Evolutionary conservation across 1,140 invertebrate genomes (phyloP), one percentile per base, ranked within the genome.

Genomic region (Aricia agestis): DNA sequence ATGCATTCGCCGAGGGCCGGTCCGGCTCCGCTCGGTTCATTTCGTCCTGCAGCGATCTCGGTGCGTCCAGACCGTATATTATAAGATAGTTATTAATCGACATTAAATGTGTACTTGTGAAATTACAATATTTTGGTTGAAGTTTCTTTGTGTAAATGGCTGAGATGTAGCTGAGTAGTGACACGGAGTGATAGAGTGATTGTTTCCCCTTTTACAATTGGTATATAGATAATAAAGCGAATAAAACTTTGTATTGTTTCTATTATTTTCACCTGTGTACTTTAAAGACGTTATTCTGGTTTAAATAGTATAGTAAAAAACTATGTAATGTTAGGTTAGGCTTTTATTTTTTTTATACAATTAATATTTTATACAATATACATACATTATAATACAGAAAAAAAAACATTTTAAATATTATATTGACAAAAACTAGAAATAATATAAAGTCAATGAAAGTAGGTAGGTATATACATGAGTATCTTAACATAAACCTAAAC

Each of bases 51-150:
- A 36, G 52, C 69, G 32, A 80, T 87, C 80, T 75, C 80, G 73
- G 73, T 73, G 69, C 81, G 82, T 61, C 70, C 86, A 74, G 78
- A 81, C 82, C 81, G 9, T 65, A 31, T 85, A 68, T 63, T 78
- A 9, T 89, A 91, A 87, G 86, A 74, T 89, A 89, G 86, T 32
- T 80, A 11, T 80, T 91, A 86, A 87, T 86, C 83, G 87, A 89
- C 86, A 89, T 91, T 89, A 87, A 89, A 89, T 89, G 89, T 91
- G 89, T 91, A 91, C 84, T 89, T 91, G 89, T 91, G 89, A 91
- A 89, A 89, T 86, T 84, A 86, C 81, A 86, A 84, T 86, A 87
- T 65, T 74, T 91, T 79, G 85, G 86, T 91, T 89, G 84, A 89
- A 79, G 83, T 90, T 91, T 87, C 82, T 88, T 89, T 89, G 86